These are phyloP conservation scores for Holothuria scabra DNA, from an alignment of 53 echinoderm and acorn worm species.

Conservation along the genomic window DNA sequence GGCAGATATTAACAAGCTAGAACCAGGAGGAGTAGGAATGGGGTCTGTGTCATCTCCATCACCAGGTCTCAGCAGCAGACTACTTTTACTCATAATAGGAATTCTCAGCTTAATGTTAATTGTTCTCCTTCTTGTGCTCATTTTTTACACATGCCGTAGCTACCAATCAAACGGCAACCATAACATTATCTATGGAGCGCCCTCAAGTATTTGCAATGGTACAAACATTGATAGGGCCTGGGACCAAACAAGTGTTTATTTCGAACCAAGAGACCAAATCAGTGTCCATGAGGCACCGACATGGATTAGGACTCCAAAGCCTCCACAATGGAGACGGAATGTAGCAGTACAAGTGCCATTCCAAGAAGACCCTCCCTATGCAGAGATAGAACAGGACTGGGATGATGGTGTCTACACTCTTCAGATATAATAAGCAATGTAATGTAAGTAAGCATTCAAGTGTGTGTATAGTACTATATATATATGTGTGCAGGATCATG, in stretches of 20 bases:
- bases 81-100: conserved; percentile 81
- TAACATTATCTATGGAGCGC: conserved; percentile 80
- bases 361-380: conserved; percentile 83
- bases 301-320: conserved; percentile 76
- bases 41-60: background rate
- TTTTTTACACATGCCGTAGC: conserved; percentile 80
- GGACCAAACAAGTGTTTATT: conserved; percentile 94
- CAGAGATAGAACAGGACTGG: conserved; percentile 95
- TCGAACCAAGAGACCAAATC: conserved; percentile 90
- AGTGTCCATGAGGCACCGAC: conserved; percentile 77
- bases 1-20: conserved; percentile 2
- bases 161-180: conserved; percentile 76
- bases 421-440: conserved; percentile 44
- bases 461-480: background rate
- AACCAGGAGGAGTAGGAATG: conserved; percentile 56
- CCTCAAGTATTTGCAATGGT: conserved; percentile 70
- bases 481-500: background rate
- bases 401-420: conserved; percentile 79
- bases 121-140: conserved; percentile 72
- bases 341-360: conserved; percentile 89
- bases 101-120: conserved; percentile 81
- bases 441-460: background rate
- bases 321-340: conserved; percentile 80
- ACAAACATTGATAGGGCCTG: conserved; percentile 69
- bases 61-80: conserved; percentile 51